Evolutionary conservation across 2,888 invertebrate species (phyloP), one percentile per base, ranked within the genome.

Genomic region (Dryomyza anilis): DNA sequence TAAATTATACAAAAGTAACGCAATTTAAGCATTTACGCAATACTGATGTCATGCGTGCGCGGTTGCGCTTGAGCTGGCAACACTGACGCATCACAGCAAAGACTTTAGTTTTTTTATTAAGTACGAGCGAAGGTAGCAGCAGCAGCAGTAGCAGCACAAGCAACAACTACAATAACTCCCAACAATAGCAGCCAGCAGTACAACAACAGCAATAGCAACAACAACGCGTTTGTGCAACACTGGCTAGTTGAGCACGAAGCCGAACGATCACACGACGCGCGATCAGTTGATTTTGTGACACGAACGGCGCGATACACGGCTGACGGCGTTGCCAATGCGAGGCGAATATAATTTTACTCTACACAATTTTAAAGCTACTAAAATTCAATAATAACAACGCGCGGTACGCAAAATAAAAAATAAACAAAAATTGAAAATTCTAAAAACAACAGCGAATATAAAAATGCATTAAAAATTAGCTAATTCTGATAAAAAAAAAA

Each of bases 231-330:
- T 29, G 46, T 45, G 45, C 46, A 45, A 30, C 29, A 45, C 16
- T 8, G 46, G 19, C 19, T 46, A 43, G n/a, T 27, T 27, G 19
- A 61, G 36, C 27, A 33, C 50, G 36, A 8, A 33, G 50, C 60
- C 7, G 16, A 60, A 29, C 21, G 21, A 33, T 14, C 39, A 10
- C 16, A 21, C 36, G 52, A 39, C 21, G 52, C 52, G 39, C 43
- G 60, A 61, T 61, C 60, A 61, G 60, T 61, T 39, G 60, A 52
- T 61, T 61, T 61, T 14, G 52, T 61, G 50, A 50, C 19, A 25
- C 52, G 16, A 19, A 4, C 16, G 27, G 19, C 14, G 29, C 6
- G 39, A 36, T 16, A 25, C 16, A 14, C 19, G 5, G 16, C 16
- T 12, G 12, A 25, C 16, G 2, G 30, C 3, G 30, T 16, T 19